A percentile compares a stretch with the other conserved stretches of the same genome.
Evolutionary conservation across 2,888 invertebrate genomes (phyloP).

Genomic region (Melipona beecheii): DNA sequence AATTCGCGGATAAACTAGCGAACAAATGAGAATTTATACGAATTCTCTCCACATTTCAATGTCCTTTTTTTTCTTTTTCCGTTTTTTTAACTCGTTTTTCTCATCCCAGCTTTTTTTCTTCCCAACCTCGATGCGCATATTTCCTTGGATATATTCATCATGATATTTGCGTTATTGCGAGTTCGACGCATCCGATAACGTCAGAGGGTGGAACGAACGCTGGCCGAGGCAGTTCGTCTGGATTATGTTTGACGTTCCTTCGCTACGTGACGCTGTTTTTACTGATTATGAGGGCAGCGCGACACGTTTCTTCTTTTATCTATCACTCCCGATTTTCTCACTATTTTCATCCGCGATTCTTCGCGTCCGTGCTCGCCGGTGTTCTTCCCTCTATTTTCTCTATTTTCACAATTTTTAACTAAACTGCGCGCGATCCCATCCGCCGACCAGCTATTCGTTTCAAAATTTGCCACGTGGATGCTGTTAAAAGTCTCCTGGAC

Average conservation of each 20-base stretch:
- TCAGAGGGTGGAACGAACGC: conserved; percentile 41
- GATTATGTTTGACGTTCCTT: conserved; percentile 61
- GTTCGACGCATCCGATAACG: conserved; percentile 46
- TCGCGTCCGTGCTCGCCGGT: neutral
- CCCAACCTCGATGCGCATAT: neutral
- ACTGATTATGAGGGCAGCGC: conserved; percentile 37
- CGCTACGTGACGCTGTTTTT: conserved; percentile 50
- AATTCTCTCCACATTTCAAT: neutral
- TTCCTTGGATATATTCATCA: conserved; percentile 51
- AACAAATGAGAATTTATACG: neutral
- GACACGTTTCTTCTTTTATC: conserved; percentile 59
- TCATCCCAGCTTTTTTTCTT: neutral
- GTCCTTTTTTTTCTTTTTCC: neutral
- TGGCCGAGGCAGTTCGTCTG: conserved; percentile 58
- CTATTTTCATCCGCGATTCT: neutral
- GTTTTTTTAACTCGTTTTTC: neutral
- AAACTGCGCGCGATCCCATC: neutral
- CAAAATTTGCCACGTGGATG: too few species aligned
- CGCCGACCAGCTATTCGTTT: neutral
- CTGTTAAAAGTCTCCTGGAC: too few species aligned
- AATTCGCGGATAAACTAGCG: neutral
- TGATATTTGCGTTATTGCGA: conserved; percentile 54
- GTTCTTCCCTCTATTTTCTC: neutral
- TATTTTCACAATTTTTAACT: conserved; percentile 10
- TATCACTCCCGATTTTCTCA: conserved; percentile 10